Percentiles rank a stretch among this genome's conserved stretches.
These are phyloP conservation scores for Magallana angulata DNA, from an alignment of 1,140 invertebrate species.

Conservation along the genomic window DNA sequence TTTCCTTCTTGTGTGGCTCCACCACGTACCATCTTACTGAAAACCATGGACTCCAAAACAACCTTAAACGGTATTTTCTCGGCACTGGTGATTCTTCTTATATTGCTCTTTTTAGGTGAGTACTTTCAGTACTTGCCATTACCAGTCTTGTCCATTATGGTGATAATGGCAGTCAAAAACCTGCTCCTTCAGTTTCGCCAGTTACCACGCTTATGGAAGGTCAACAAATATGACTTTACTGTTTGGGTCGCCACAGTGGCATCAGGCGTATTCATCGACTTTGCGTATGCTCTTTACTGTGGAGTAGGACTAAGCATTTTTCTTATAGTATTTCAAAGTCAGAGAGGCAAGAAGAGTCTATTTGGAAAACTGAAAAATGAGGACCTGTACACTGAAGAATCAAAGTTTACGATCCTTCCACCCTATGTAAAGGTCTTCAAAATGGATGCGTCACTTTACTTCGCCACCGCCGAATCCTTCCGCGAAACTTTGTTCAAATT, in stretches of 20 bases:
- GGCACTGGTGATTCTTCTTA: slow-evolving; percentile 78
- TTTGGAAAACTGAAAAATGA: slow-evolving; percentile 56
- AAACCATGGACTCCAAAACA: slow-evolving; percentile 62
- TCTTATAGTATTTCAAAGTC: slow-evolving; percentile 64
- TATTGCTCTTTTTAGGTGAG: slow-evolving; percentile 79
- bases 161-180: slow-evolving; percentile 75
- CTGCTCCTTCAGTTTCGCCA: slow-evolving; percentile 86
- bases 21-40: slow-evolving; percentile 86
- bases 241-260: slow-evolving; percentile 70
- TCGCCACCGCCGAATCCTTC: slow-evolving; percentile 76
- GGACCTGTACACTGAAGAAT: slow-evolving; percentile 55
- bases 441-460: slow-evolving; percentile 74
- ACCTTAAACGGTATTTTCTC: slow-evolving; percentile 76
- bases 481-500: slow-evolving; percentile 64
- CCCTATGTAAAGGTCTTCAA: slow-evolving; percentile 79
- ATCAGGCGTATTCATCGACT: slow-evolving; percentile 64
- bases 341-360: slow-evolving; percentile 52
- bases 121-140: slow-evolving; percentile 77
- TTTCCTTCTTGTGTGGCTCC: slow-evolving; percentile 87
- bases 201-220: slow-evolving; percentile 67
- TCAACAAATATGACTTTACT: slow-evolving; percentile 72
- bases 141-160: slow-evolving; percentile 76
- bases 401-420: slow-evolving; percentile 76
- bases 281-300: slow-evolving; percentile 68
- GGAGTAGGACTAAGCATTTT: slow-evolving; percentile 69